Evolutionary conservation across 92 coral and sea anemone species (phyloP), one percentile per base, ranked within the genome.

Genomic region (Montipora capitata): DNA sequence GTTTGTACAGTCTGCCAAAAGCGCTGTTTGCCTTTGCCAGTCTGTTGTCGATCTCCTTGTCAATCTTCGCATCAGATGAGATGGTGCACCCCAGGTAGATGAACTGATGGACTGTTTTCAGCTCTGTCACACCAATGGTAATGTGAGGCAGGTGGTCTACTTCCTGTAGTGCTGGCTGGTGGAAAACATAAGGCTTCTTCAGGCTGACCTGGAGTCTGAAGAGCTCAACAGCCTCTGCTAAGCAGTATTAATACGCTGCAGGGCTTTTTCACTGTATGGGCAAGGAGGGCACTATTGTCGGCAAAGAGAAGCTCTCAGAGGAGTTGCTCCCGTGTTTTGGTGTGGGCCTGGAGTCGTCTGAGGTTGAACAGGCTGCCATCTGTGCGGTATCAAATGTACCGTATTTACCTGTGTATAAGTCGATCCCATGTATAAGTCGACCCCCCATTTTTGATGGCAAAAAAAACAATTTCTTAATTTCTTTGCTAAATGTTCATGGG

Each of bases 291-390:
- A 42, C 4, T 73, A 40, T 82, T 82, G 40, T 81, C 92, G 15
- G 35, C 35, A 27, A 27, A 27, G 35, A 27, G 35, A 27, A 27
- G 35, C 35, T 27, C 35, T 27, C 35, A 77, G 78, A 82, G 51
- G 27, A 77, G 74, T 57, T 58, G 40, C 57, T 80, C 85, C 88
- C 13, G 76, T 3, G 87, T 76, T 79, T 91, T 87, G 38, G 92
- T 73, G 72, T 91, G 87, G 81, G 81, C 77, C 67, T 27, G 35
- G 35, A 27, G 35, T 27, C 35, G 35, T 27, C 35, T 27, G 2
- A 27, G 35, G 35, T 27, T 27, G 35, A 27, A 27, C 35, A 27
- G 35, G 35, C 35, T 27, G 35, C 35, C 35, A 27, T 27, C 35
- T 27, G 35, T 27, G 35, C 35, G 35, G 35, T 27, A 27, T 27